These are phyloP conservation scores for Notoglanidium macrostoma DNA, from an alignment of 2,797 vertebrate genomes.

Conservation along the genomic window DNA sequence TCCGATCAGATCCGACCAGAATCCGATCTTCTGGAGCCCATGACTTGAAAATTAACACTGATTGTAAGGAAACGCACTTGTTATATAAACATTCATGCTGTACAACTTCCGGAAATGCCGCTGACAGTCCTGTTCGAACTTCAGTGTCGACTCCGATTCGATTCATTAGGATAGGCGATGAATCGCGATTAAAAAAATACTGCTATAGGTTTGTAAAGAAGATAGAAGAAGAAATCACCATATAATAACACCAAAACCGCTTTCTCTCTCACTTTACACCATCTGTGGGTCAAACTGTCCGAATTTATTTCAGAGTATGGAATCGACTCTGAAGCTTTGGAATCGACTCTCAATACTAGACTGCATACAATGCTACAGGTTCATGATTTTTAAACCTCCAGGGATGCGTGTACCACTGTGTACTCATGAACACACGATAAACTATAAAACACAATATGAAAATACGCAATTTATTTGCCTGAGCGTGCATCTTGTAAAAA, in stretches of 20 bases:
- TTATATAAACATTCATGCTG: neutral
- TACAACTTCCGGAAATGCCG: neutral
- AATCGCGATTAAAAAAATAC: neutral
- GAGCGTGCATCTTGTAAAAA: neutral
- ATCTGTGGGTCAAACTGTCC: neutral
- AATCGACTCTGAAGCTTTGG: neutral
- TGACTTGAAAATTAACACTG: neutral
- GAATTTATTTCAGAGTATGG: neutral
- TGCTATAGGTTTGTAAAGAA: neutral
- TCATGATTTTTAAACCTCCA: neutral
- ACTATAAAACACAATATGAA: neutral
- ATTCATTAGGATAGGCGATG: neutral
- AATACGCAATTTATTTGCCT: neutral
- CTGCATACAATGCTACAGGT: neutral
- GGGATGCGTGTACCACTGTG: neutral
- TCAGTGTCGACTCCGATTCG: neutral
- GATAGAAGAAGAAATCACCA: neutral
- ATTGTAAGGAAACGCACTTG: neutral
- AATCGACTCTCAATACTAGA: neutral
- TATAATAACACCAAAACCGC: neutral
- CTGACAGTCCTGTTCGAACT: neutral
- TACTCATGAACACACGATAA: neutral
- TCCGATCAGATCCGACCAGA: too few species aligned
- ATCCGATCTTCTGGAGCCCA: accelerated
- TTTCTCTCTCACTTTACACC: neutral